Evolutionary conservation across 2,888 invertebrate genomes (phyloP).

Genomic region (Eugnorisma glareosa): DNA sequence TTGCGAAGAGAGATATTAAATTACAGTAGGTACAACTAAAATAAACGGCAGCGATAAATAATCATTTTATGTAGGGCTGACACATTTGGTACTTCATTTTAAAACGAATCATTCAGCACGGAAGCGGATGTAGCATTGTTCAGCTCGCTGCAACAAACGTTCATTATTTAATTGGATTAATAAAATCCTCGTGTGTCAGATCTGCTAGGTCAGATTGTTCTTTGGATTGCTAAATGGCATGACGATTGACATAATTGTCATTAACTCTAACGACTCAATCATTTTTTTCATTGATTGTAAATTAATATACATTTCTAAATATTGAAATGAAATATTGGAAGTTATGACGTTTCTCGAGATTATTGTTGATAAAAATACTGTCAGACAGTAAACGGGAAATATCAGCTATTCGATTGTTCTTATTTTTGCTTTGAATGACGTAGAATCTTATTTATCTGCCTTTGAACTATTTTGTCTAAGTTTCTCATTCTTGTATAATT

Average conservation of each 20-base stretch:
- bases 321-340: constrained; percentile 4
- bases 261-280: constrained; percentile 35
- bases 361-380: constrained; percentile 11
- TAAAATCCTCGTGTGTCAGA: constrained; percentile 41
- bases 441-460: neutral
- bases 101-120: constrained; percentile 22
- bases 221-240: constrained; percentile 60
- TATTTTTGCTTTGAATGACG: constrained; percentile 6
- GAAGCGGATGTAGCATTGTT: constrained; percentile 45
- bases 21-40: neutral
- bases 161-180: constrained; percentile 56
- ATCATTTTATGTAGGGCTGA: neutral
- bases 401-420: constrained; percentile 7
- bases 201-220: constrained; percentile 55
- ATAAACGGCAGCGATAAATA: neutral
- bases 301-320: constrained; percentile 32
- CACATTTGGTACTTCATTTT: constrained; percentile 16
- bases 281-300: constrained; percentile 39
- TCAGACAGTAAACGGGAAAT: neutral
- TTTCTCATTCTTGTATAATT: neutral
- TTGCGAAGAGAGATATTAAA: neutral
- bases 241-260: constrained; percentile 36
- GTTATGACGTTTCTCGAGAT: neutral
- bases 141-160: constrained; percentile 23
- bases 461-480: neutral